Evolutionary conservation across 2,797 vertebrate genomes (phyloP).

Genomic region (Carcharodon carcharias): DNA sequence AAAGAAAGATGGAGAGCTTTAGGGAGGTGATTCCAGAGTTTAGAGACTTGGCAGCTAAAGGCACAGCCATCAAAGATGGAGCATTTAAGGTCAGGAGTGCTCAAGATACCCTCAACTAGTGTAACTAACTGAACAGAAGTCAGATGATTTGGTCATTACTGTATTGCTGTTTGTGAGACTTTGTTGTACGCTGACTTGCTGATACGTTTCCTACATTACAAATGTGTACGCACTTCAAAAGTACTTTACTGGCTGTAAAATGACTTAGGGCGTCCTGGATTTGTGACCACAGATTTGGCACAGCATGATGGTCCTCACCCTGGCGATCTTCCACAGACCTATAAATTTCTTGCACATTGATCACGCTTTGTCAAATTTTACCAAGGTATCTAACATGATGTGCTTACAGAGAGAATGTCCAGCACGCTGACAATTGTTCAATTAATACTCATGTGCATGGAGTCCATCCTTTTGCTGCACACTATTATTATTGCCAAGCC

Average conservation of each 20-base stretch:
- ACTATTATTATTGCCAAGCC: neutral
- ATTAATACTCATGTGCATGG: neutral
- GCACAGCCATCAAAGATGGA: neutral
- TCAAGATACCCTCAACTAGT: neutral
- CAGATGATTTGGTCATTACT: neutral
- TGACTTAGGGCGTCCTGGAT: neutral
- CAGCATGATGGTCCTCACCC: neutral
- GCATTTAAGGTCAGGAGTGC: neutral
- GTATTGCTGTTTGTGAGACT: too few species aligned
- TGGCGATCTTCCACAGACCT: neutral
- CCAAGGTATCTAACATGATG: neutral
- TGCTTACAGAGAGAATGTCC: neutral
- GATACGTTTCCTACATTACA: neutral
- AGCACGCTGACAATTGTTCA: neutral
- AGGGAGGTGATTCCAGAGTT: neutral
- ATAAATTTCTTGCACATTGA: neutral
- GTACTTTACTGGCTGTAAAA: neutral
- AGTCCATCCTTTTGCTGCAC: neutral
- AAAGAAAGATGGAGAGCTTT: neutral
- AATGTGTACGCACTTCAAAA: neutral
- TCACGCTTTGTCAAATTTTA: neutral
- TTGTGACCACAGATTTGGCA: neutral
- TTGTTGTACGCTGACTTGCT: neutral
- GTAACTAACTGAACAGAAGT: neutral
- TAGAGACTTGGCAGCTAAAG: neutral